Conservation (phyloP, 2,797 vertebrate genomes). For the Clarias laeviceps region DNA sequence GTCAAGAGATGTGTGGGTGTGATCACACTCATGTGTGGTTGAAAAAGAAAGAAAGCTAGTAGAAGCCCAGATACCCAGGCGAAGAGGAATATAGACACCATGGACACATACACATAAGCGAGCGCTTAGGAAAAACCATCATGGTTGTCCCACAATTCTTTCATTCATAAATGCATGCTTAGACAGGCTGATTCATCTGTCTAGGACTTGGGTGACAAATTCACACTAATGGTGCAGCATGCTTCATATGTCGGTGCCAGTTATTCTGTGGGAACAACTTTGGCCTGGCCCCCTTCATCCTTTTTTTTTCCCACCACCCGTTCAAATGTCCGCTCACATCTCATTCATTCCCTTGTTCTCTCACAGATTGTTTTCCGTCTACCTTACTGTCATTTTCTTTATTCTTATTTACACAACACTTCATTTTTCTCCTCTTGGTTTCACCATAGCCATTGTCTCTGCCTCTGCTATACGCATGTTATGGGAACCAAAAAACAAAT, state of each 20-base stretch:
- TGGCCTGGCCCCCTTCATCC: constrained; percentile 22
- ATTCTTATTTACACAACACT: background rate
- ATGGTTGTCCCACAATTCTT: constrained; percentile 37
- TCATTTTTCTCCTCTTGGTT: background rate
- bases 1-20: constrained; percentile 25
- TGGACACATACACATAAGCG: background rate
- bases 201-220: constrained; percentile 57
- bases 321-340: constrained; percentile 21
- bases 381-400: constrained; percentile 12
- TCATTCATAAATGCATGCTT: constrained; percentile 50
- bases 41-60: constrained; percentile 10
- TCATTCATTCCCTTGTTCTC: constrained; percentile 14
- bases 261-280: constrained; percentile 42
- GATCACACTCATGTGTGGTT: constrained; percentile 39
- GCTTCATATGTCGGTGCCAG: constrained; percentile 53
- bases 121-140: constrained; percentile 10
- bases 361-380: constrained; percentile 30
- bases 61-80: constrained; percentile 2
- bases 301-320: constrained; percentile 22
- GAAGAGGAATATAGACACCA: constrained; percentile 28
- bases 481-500: constrained; percentile 16
- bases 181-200: constrained; percentile 56
- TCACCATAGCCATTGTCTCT: background rate
- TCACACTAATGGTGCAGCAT: constrained; percentile 52
- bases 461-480: background rate